Base-by-base conservation (phyloP, 2,113 vertebrate genomes). In the Solea solea region DNA sequence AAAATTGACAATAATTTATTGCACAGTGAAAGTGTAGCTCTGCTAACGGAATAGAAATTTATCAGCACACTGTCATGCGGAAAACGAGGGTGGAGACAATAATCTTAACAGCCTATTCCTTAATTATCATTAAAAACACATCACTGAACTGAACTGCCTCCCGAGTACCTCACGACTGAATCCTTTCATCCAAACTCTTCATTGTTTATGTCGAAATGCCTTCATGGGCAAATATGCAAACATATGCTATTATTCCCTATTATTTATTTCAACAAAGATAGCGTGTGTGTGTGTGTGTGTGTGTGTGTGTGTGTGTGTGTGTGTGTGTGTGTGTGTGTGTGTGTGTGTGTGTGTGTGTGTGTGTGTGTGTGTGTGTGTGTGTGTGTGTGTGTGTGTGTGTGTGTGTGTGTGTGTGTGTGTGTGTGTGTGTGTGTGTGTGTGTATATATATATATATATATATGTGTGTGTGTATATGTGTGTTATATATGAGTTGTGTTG, bases 61-160 rank as follows among this genome's bases (percentile, higher is more conserved):
- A 69, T 39, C 52, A 45, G 40, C 8, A 3, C 28, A 53, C 21
- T 61, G 50, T 57, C 56, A 56, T 62, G 46, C 52, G 14, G 11
- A 39, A 48, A 69, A 62, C 27, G 11, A 57, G 54, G 54, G 28
- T 28, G 39, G 16, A 42, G 25, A 74, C 25, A 56, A 11, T 58
- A 70, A 27, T 48, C n/a, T 44, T 72, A 71, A 78, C 51, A 25
- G 72, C 40, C 41, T 16, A 27, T 52, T 69, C 12, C 28, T 67
- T 28, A 59, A 69, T 63, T 71, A 53, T 59, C 64, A 73, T 68
- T 72, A 74, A 71, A 66, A 78, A 53, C 49, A 64, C 72, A 80
- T 77, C 58, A 65, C 28, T 41, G 66, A 57, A 61, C 39, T 44
- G 49, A 67, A 66, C 5, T 64, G 55, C 44, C 39, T 65, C 56